Evolutionary conservation across 2,113 vertebrate genomes (phyloP), one percentile per base, ranked within the genome.

Genomic region (Caranx ignobilis): DNA sequence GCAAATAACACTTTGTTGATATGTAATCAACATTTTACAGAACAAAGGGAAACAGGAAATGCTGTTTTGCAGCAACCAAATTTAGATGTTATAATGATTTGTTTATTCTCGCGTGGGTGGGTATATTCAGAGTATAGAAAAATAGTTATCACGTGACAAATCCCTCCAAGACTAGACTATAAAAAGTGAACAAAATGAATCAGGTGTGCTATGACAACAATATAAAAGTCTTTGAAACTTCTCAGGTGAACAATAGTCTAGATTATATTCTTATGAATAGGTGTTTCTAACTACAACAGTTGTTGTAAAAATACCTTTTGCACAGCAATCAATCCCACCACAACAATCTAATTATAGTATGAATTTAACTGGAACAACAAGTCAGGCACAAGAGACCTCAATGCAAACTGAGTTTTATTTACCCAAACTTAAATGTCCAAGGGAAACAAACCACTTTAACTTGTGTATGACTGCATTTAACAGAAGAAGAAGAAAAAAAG

Each of bases 291-390:
- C 35, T 3, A 39, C 39, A 31, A 1, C 41, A 15, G 43, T 56
- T 50, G 41, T 21, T 50, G 41, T 21, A 67, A 61, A 21, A 64
- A 64, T 61, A 69, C 57, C 11, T 65, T 89, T 71, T 61, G 54
- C 63, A 67, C 34, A 77, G 50, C 37, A 80, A 70, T 71, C 74
- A 59, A 15, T 72, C 50, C 61, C 75, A 71, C 15, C 39, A 52
- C 75, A 86, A 82, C 72, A 74, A 56, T 71, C 55, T 80, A 77
- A 86, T 90, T 84, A 79, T 79, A 77, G 68, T 71, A 50, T 59
- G 63, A 64, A 76, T 84, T 70, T 56, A 68, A 62, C 56, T 50
- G 39, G 56, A 73, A 55, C 55, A 50, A 48, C 34, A 70, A 71
- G 34, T 45, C 10, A 10, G 64, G 43, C 79, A 78, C 77, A 55